A percentile compares a stretch with the other conserved stretches of the same genome.
These are phyloP conservation scores for Macrostomum cliftonense DNA, from an alignment of 2,888 invertebrate genomes.

Conservation along the genomic window DNA sequence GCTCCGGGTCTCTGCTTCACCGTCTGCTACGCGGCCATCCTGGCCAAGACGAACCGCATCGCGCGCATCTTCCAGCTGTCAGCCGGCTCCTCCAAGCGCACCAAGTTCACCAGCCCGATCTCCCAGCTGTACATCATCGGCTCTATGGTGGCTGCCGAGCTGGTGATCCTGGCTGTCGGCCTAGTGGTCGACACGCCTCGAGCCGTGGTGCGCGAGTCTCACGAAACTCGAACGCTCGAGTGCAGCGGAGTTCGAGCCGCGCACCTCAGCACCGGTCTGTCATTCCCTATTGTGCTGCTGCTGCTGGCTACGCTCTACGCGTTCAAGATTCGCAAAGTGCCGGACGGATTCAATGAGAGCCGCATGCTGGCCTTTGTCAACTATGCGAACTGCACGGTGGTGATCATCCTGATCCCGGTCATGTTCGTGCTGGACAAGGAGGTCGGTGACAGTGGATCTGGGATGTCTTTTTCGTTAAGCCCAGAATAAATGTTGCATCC, in stretches of 20 bases:
- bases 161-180: slow-evolving; percentile 4
- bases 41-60: slow-evolving; percentile 27
- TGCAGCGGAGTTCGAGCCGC: neutral
- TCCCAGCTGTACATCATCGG: slow-evolving; percentile 9
- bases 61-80: slow-evolving; percentile 24
- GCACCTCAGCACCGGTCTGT: slow-evolving; percentile 3
- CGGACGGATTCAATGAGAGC: slow-evolving; percentile 27
- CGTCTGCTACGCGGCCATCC: slow-evolving; percentile 23
- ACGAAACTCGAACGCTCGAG: no score
- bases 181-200: neutral
- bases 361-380: slow-evolving; percentile 20
- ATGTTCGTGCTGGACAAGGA: neutral
- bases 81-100: neutral
- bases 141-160: neutral
- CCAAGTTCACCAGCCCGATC: slow-evolving; percentile 6
- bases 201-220: no score
- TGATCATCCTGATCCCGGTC: slow-evolving; percentile 1
- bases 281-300: slow-evolving; percentile 16
- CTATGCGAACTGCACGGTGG: slow-evolving; percentile 8
- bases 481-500: no score
- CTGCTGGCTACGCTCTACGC: slow-evolving; percentile 20
- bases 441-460: no score
- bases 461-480: no score
- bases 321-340: slow-evolving; percentile 23
- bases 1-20: slow-evolving; percentile 27